A percentile compares a stretch with the other conserved stretches of the same genome.
Conservation (phyloP, 2,888 invertebrate species). For the Rhyacophila evoluta region DNA sequence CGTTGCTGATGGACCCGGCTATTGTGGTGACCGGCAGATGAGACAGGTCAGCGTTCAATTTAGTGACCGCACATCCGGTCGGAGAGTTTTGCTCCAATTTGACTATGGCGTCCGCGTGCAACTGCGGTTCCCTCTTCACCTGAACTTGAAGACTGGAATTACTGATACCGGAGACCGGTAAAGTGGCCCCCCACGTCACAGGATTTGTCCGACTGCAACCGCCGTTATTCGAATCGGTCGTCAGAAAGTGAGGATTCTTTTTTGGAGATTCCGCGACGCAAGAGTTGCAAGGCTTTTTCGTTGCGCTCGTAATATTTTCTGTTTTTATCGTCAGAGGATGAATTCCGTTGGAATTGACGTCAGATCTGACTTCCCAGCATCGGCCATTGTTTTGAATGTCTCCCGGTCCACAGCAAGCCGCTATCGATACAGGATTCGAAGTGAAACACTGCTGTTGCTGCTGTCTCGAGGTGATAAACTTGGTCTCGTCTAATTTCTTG, state of each 20-base stretch:
- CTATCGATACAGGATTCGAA: slow-evolving; percentile 37
- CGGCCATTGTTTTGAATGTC: slow-evolving; percentile 59
- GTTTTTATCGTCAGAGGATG: slow-evolving; percentile 69
- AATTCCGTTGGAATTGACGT: slow-evolving; percentile 62
- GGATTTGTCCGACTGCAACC: slow-evolving; percentile 80
- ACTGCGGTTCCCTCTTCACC: slow-evolving; percentile 76
- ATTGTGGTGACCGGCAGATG: slow-evolving; percentile 62
- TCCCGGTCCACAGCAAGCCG: slow-evolving; percentile 53
- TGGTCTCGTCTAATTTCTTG: slow-evolving; percentile 59
- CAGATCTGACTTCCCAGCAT: slow-evolving; percentile 59
- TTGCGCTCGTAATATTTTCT: slow-evolving; percentile 62
- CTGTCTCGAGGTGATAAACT: slow-evolving; percentile 58
- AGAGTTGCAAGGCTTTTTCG: slow-evolving; percentile 64
- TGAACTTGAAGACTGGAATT: slow-evolving; percentile 66
- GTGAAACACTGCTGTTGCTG: slow-evolving; percentile 49
- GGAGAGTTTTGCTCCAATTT: slow-evolving; percentile 78
- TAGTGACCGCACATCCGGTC: slow-evolving; percentile 67
- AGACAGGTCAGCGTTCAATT: slow-evolving; percentile 53
- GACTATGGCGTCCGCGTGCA: slow-evolving; percentile 54
- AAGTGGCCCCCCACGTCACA: slow-evolving; percentile 70
- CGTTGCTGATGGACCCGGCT: slow-evolving; percentile 66
- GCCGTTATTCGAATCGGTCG: slow-evolving; percentile 62
- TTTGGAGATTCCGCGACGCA: slow-evolving; percentile 65
- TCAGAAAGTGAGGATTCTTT: slow-evolving; percentile 40
- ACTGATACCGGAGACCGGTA: slow-evolving; percentile 39